These are phyloP conservation scores for Allygus modestus DNA, from an alignment of 2,888 invertebrate species.

Conservation along the genomic window DNA sequence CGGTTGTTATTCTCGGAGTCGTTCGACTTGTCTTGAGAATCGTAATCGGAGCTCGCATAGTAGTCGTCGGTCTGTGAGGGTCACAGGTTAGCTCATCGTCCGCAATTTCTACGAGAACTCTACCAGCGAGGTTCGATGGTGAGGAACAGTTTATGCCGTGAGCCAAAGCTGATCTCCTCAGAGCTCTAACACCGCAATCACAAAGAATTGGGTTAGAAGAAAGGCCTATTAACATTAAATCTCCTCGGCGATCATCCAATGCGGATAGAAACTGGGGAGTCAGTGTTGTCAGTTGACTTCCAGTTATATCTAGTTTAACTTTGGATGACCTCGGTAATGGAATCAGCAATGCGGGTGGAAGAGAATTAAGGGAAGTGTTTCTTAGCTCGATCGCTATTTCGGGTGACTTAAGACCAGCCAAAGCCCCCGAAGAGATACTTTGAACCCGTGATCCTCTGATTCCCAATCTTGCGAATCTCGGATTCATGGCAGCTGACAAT, in stretches of 20 bases:
- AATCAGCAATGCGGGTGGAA: conserved; percentile 91
- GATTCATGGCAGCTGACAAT: conserved; percentile 87
- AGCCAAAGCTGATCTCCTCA: conserved; percentile 79
- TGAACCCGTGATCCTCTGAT: conserved; percentile 86
- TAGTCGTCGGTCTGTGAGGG: conserved; percentile 77
- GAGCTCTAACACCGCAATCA: conserved; percentile 89
- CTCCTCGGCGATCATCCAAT: conserved; percentile 88
- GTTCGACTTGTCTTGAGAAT: conserved; percentile 75
- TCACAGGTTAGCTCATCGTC: conserved; percentile 92
- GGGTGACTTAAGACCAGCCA: conserved; percentile 88
- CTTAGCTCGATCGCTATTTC: conserved; percentile 84
- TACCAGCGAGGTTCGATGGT: conserved; percentile 84
- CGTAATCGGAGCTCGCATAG: conserved; percentile 74
- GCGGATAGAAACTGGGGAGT: conserved; percentile 88
- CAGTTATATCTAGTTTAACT: conserved; percentile 86
- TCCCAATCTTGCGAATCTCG: conserved; percentile 85
- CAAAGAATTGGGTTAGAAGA: conserved; percentile 90
- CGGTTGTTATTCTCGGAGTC: conserved; percentile 81
- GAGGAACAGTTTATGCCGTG: conserved; percentile 79
- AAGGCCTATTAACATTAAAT: conserved; percentile 85
- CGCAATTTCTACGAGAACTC: conserved; percentile 84
- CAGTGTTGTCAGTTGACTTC: conserved; percentile 86
- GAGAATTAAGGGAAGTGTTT: conserved; percentile 86
- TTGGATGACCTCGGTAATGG: conserved; percentile 92
- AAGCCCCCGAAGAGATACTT: conserved; percentile 88